Conservation (phyloP, 2,888 invertebrate species). For the Globia sparganii region DNA sequence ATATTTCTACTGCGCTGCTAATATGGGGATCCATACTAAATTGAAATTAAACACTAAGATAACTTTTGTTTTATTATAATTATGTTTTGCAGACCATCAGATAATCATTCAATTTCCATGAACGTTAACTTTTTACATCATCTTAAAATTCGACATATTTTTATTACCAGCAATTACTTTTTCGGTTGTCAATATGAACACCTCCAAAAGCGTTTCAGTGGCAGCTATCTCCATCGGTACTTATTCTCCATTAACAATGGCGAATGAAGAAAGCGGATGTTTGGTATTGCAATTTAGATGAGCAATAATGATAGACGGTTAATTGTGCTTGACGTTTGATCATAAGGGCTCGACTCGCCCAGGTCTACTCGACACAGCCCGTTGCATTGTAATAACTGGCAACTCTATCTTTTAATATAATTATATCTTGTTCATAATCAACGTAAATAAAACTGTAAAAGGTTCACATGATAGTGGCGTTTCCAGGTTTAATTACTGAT, state of each 20-base stretch:
- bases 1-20: neutral
- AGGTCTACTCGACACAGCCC: conserved; percentile 58
- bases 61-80: neutral
- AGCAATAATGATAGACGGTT: conserved; percentile 82
- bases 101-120: neutral
- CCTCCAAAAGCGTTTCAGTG: conserved; percentile 33
- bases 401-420: conserved; percentile 66
- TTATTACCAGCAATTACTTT: conserved; percentile 24
- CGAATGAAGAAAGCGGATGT: conserved; percentile 84
- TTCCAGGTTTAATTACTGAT: conserved; percentile 56
- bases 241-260: conserved; percentile 68
- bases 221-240: conserved; percentile 55
- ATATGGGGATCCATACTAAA: neutral
- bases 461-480: conserved; percentile 54
- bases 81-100: neutral
- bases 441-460: conserved; percentile 62
- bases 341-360: conserved; percentile 50
- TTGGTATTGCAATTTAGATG: conserved; percentile 88
- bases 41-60: neutral
- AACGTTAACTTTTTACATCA: conserved; percentile 12
- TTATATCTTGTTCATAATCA: conserved; percentile 63
- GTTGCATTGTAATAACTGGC: conserved; percentile 65
- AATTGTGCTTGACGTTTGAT: conserved; percentile 81
- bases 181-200: conserved; percentile 33
- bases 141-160: conserved; percentile 18